Base-by-base conservation (phyloP, 92 coral and sea anemone species). In the Blastomussa wellsi region DNA sequence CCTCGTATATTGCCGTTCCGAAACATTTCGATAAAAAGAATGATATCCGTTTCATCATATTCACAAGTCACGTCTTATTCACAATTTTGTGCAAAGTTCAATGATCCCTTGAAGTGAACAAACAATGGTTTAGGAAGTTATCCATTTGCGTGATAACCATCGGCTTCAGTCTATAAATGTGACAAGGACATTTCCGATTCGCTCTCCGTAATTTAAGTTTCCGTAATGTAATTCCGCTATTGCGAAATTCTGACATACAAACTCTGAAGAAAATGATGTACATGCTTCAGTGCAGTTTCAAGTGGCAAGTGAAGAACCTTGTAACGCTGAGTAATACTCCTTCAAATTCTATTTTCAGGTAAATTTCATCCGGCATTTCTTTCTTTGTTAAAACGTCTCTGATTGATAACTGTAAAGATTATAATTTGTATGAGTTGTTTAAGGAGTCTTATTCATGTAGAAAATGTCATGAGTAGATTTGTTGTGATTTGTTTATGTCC, bases 201-300 rank as follows among this genome's bases (percentile, higher is more conserved):
- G 47, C 9, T 66, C 10, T 15, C 35, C 42, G 84, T 26, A 67
- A 39, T 29, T 44, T 24, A 24, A 37, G 57, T 53, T 66, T 66
- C 84, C 84, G 74, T 80, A 80, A 44, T 66, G 48, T 48, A 12
- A 72, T 82, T 82, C 86, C 86, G 86, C n/a, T 82, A 51, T 82
- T 82, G 86, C 78, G 86, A 82, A 70, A 82, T 19, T 26, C 19
- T 71, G 48, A 28, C 77, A 48, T 33, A 51, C 17, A 19, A 62
- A 28, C 8, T 36, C 12, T 62, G 44, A 70, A 7, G 47, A 22
- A 70, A 8, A 13, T 20, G 2, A 14, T 69, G n/a, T n/a, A 36
- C 77, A n/a, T 39, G 47, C 83, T 41, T 64, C 57, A 42, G 22
- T 80, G 84, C 32, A 65, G 19, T 11, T 69, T 68, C 29, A 67